Conservation (phyloP, 2,797 vertebrate species). For the Miichthys miiuy region DNA sequence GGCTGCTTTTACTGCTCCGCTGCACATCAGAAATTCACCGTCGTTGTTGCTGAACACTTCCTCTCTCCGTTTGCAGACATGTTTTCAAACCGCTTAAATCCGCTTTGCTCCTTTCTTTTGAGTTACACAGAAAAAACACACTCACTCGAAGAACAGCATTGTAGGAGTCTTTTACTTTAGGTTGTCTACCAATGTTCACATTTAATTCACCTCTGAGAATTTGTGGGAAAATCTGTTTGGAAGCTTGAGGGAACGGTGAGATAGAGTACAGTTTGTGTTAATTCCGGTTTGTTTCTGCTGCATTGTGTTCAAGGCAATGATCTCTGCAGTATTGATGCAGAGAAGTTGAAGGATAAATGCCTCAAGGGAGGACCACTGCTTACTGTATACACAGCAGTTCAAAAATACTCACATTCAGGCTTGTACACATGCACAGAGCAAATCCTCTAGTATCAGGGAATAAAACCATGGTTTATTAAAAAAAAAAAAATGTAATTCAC, state of each 20-base stretch:
- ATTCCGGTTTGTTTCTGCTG: conserved; percentile 9
- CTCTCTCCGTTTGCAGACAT: conserved; percentile 26
- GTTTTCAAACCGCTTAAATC: conserved; percentile 17
- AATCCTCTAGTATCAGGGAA: neutral
- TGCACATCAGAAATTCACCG: conserved; percentile 57
- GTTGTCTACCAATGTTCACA: neutral
- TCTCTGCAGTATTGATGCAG: conserved; percentile 3
- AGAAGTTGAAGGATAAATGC: conserved; percentile 3
- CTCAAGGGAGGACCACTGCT: conserved; percentile 12
- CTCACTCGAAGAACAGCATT: too few species aligned
- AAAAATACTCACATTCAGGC: neutral
- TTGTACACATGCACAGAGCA: neutral
- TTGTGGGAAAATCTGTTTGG: neutral
- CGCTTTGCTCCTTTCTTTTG: neutral
- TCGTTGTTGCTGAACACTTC: conserved; percentile 5
- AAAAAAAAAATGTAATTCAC: neutral
- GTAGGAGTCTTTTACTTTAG: neutral
- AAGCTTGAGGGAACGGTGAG: conserved; percentile 1
- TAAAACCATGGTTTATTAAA: neutral
- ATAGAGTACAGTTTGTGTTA: neutral
- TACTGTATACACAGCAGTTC: neutral
- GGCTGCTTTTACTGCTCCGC: conserved; percentile 48
- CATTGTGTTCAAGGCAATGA: neutral
- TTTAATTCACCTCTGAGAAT: neutral
- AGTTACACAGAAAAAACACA: neutral